Percentiles rank a stretch among this genome's conserved stretches.
phyloP scores from a whole-genome alignment of 2,113 vertebrate genomes.

The Empidonax alnorum region DNA sequence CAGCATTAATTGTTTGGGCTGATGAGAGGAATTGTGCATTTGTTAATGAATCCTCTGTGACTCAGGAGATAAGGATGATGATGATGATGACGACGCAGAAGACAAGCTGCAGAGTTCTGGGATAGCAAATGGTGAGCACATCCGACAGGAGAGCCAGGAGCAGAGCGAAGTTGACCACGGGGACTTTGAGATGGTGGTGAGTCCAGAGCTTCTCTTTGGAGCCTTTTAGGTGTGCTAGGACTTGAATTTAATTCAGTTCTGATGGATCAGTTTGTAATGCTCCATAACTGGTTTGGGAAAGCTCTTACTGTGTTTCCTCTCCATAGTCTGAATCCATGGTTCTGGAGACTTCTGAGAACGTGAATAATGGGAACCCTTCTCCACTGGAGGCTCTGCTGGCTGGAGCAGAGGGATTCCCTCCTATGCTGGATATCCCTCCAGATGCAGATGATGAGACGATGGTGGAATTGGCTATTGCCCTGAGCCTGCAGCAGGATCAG shows the following conservation, averaged over 20 bases:
- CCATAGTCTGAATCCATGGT: slow-evolving; percentile 96
- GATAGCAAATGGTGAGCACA: slow-evolving; percentile 86
- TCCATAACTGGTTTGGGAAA: not conserved
- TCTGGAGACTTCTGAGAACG: slow-evolving; percentile 93
- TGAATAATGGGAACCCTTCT: slow-evolving; percentile 97
- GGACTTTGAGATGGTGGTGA: slow-evolving; percentile 99
- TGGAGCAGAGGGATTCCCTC: slow-evolving; percentile 96
- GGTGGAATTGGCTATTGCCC: slow-evolving; percentile 96
- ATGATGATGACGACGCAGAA: slow-evolving; percentile 93
- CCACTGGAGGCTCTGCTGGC: slow-evolving; percentile 95
- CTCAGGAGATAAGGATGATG: slow-evolving; percentile 97
- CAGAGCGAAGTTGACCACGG: slow-evolving; percentile 95
- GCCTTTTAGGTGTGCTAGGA: not conserved
- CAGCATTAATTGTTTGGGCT: not conserved
- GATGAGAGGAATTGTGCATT: not conserved
- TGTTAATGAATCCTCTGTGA: slow-evolving; percentile 38
- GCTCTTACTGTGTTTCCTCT: slow-evolving; percentile 20
- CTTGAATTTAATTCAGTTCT: not conserved
- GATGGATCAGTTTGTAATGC: not conserved
- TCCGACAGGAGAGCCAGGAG: slow-evolving; percentile 93
- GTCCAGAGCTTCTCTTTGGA: slow-evolving; percentile 37
- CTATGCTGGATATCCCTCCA: slow-evolving; percentile 97
- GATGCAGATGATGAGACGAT: slow-evolving; percentile 99
- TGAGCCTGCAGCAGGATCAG: slow-evolving; percentile 97
- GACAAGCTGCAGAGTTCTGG: slow-evolving; percentile 94